Percentiles rank a stretch among this genome's conserved stretches.
Evolutionary conservation across 2,113 vertebrate genomes (phyloP).

Genomic region (Calidris pygmaea): DNA sequence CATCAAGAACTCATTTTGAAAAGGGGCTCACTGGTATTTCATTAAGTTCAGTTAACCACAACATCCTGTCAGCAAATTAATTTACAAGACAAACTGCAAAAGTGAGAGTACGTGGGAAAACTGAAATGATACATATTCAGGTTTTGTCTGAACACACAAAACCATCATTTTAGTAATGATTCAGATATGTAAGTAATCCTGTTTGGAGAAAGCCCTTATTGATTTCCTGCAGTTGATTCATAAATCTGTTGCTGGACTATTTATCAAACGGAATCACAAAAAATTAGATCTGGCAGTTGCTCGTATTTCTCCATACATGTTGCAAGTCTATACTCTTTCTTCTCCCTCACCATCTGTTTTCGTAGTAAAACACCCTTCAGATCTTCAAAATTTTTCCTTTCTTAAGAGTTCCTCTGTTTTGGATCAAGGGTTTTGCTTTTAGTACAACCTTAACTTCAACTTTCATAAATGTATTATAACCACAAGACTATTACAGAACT

Average conservation of each 20-base stretch:
- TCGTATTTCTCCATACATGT: not conserved
- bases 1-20: conserved; percentile 11
- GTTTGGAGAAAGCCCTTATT: not conserved
- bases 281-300: not conserved
- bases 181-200: conserved; percentile 5
- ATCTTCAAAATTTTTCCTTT: not conserved
- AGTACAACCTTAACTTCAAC: not conserved
- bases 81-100: conserved; percentile 44
- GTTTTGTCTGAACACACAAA: conserved; percentile 39
- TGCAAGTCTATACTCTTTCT: not conserved
- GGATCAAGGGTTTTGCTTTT: not conserved
- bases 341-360: not conserved
- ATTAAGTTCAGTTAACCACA: conserved; percentile 50
- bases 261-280: not conserved
- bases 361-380: not conserved
- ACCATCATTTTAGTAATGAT: not conserved
- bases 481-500: not conserved
- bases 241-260: not conserved
- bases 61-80: conserved; percentile 13
- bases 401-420: not conserved
- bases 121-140: conserved; percentile 9
- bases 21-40: conserved; percentile 4
- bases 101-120: not conserved
- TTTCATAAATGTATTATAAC: not conserved
- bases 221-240: conserved; percentile 20